Conservation (phyloP, 2,113 vertebrate genomes). For the Mesitornis unicolor region DNA sequence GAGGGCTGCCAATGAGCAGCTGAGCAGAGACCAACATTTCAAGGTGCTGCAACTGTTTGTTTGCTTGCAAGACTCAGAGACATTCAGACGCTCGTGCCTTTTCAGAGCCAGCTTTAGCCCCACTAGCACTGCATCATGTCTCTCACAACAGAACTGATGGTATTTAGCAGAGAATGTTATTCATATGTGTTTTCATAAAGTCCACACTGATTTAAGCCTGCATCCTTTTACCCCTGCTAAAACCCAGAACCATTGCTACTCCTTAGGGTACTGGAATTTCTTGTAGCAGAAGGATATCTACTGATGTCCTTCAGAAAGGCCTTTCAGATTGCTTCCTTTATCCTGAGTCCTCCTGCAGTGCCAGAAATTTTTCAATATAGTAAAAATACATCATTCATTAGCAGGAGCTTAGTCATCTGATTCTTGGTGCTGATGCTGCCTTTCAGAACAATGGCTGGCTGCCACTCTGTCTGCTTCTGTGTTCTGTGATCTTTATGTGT, state of each 20-base stretch:
- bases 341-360: not conserved
- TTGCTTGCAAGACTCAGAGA: not conserved
- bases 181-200: not conserved
- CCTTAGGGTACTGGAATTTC: not conserved
- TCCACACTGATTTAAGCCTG: not conserved
- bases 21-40: not conserved
- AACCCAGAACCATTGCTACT: not conserved
- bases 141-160: not conserved
- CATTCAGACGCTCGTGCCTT: not conserved
- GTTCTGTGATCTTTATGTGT: not conserved
- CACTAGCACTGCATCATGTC: not conserved
- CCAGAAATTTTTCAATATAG: constrained; percentile 64
- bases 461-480: constrained; percentile 46
- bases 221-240: not conserved
- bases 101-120: not conserved
- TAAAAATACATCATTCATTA: constrained; percentile 70
- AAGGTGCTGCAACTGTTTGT: not conserved
- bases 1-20: not conserved
- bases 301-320: constrained; percentile 40
- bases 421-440: constrained; percentile 58
- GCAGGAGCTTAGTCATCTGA: constrained; percentile 68
- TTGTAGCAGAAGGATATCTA: not conserved
- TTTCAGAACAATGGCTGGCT: constrained; percentile 63
- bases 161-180: not conserved
- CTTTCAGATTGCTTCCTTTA: constrained; percentile 44